Percentiles rank a stretch among this genome's conserved stretches.
Conservation (phyloP, 2,888 invertebrate species). For the Cephus pygmeus region DNA sequence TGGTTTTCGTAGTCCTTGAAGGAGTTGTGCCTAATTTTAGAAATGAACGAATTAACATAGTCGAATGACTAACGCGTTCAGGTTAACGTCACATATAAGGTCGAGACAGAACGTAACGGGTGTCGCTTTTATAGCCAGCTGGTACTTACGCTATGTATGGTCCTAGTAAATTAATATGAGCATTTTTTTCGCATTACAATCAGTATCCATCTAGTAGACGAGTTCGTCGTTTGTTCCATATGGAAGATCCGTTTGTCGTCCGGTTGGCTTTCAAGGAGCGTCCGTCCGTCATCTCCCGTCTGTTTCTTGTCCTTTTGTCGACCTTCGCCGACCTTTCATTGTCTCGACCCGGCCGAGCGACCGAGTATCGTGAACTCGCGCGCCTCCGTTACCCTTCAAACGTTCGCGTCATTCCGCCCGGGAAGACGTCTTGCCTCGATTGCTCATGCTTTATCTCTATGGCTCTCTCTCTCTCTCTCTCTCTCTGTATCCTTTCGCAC, state of each 20-base stretch:
- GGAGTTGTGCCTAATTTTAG: slow-evolving; percentile 43
- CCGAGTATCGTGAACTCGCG: background rate
- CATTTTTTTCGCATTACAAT: slow-evolving; percentile 11
- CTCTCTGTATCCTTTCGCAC: background rate
- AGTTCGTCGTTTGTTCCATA: slow-evolving; percentile 17
- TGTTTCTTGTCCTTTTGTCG: slow-evolving; percentile 20
- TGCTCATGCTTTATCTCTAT: background rate
- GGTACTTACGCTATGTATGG: background rate
- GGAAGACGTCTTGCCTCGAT: background rate
- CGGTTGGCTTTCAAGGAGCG: slow-evolving; percentile 18
- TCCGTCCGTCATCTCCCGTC: slow-evolving; percentile 18
- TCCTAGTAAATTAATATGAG: slow-evolving; percentile 42
- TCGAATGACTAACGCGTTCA: slow-evolving; percentile 47
- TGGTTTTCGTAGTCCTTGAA: background rate
- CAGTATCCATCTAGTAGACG: slow-evolving; percentile 16
- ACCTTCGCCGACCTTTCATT: slow-evolving; percentile 24
- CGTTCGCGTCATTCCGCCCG: slow-evolving; percentile 16
- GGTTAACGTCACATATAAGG: slow-evolving; percentile 28
- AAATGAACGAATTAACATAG: slow-evolving; percentile 52
- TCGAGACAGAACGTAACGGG: slow-evolving; percentile 11
- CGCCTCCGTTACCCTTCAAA: slow-evolving; percentile 15
- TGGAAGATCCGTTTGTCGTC: background rate
- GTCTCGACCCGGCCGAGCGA: slow-evolving; percentile 11
- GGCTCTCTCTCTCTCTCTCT: background rate
- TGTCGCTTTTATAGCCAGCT: background rate